Conservation (phyloP, 2,797 vertebrate species). For the Hipposideros larvatus region DNA sequence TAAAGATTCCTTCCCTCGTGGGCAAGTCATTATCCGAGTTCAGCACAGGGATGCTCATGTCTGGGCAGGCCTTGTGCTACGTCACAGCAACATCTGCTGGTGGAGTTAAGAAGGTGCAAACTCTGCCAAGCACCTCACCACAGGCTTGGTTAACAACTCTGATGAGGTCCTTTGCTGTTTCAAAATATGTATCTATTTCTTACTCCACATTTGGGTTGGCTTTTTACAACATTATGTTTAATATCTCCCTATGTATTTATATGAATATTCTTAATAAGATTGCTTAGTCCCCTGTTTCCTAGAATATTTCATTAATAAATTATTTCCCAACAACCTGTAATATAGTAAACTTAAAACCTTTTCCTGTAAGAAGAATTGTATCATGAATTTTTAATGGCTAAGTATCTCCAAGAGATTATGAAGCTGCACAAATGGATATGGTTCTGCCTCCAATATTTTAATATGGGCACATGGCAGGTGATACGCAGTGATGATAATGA, state of each 20-base stretch:
- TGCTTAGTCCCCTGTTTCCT: neutral
- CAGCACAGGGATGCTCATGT: fast-evolving
- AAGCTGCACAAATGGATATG: neutral
- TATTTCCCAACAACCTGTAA: neutral
- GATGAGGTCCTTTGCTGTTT: neutral
- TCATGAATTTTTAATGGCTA: conserved; percentile 6
- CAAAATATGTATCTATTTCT: neutral
- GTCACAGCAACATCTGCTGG: conserved; percentile 88
- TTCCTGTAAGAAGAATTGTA: conserved; percentile 39
- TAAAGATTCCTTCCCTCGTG: neutral
- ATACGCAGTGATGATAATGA: neutral
- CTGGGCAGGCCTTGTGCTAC: conserved; percentile 5
- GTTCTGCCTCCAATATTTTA: neutral
- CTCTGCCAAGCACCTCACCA: fast-evolving
- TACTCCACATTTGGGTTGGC: neutral
- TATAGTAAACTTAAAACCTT: neutral
- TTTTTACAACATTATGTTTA: neutral
- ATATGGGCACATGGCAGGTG: neutral
- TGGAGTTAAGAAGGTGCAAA: conserved; percentile 71
- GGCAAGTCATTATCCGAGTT: neutral
- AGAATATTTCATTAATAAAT: conserved; percentile 35
- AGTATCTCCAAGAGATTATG: neutral
- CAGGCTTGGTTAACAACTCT: neutral
- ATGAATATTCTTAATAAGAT: conserved; percentile 32
- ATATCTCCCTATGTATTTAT: neutral